Conservation (phyloP, 1,140 invertebrate species). For the Trinorchestia longiramus region DNA sequence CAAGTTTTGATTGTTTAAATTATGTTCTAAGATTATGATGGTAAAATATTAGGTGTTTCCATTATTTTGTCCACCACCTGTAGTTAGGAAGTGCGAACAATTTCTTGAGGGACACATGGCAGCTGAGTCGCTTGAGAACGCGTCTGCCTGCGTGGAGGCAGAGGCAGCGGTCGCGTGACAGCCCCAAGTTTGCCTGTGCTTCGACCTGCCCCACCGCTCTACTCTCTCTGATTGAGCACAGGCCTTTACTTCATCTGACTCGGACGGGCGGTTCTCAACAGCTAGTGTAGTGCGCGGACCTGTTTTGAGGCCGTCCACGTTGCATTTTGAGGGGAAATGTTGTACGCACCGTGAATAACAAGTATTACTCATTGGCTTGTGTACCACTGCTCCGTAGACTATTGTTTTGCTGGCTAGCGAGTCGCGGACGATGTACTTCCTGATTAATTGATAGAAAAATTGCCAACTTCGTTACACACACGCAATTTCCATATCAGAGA, state of each 20-base stretch:
- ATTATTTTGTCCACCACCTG: no score
- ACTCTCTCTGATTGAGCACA: conserved; percentile 52
- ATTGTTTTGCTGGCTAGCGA: neutral
- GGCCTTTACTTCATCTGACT: neutral
- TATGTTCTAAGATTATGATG: no score
- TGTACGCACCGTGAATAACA: neutral
- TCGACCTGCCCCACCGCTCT: neutral
- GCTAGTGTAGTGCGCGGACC: neutral
- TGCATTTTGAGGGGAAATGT: neutral
- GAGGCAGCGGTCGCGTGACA: neutral
- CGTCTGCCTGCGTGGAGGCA: neutral
- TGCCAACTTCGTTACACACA: no score
- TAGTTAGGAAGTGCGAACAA: no score
- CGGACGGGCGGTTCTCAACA: neutral
- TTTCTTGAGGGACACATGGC: no score
- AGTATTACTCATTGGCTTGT: neutral
- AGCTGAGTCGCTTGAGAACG: neutral
- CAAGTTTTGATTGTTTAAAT: no score
- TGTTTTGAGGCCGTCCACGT: neutral
- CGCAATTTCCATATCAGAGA: no score
- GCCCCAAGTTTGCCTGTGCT: neutral
- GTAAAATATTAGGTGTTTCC: no score
- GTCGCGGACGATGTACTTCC: neutral
- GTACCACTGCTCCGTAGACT: neutral
- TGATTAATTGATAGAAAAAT: neutral